Evolutionary conservation across 2,797 vertebrate genomes (phyloP), one percentile per base, ranked within the genome.

Genomic region (Danionella dracula): DNA sequence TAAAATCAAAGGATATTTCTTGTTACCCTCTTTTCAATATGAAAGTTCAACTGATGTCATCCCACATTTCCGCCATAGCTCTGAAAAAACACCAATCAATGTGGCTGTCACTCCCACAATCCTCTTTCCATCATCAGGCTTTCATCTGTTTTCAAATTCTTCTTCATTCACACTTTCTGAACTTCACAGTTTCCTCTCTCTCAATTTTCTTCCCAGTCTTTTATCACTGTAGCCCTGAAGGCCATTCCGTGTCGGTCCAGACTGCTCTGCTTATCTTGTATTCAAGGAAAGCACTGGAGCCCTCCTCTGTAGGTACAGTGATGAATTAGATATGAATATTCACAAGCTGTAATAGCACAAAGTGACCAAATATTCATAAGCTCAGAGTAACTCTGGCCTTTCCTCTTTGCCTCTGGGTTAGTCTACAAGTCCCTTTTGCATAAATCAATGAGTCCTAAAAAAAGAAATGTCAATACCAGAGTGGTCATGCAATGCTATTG

Each of bases 311-410:
- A 62, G 56, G 23, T 66, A 53, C 38, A 48, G 17, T 66, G 57
- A 73, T 73, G 48, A 62, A 62, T 73, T 71, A 63, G 46, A 57
- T 44, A 78, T 71, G 50, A 71, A 75, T 73, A 71, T 73, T 68
- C 73, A 74, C 21, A 48, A 59, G 51, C 32, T 60, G 29, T 67
- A 61, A 62, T 71, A 66, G 61, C 57, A 53, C 27, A 65, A 16
- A 72, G 64, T 62, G 67, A 62, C 31, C 11, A 71, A 66, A 73
- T 78, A 73, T 75, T 75, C 57, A 78, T 69, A 49, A 63, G 38
- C 56, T 45, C 49, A 20, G 19, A 42, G 71, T 51, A 63, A 66
- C 10, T 20, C 9, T 51, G 54, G 41, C 55, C 6, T 67, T 68
- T 65, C 13, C 41, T 41, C 11, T 7, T 55, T 16, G 42, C 49